These are phyloP conservation scores for Strix uralensis DNA, from an alignment of 2,113 vertebrate species.

Conservation along the genomic window DNA sequence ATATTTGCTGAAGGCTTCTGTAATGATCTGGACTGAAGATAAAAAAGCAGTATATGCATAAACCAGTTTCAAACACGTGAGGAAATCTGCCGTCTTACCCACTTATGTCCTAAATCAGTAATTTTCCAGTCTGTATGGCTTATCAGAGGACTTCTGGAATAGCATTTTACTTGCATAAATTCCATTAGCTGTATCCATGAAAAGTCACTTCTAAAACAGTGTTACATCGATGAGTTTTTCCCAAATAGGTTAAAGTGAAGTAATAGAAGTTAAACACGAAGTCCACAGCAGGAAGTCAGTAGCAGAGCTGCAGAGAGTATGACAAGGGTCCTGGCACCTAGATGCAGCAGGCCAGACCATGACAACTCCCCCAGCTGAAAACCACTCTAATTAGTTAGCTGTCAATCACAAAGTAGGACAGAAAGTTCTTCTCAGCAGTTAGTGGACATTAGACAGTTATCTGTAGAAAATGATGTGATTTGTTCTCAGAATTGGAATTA, in stretches of 20 bases:
- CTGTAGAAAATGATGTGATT: not conserved
- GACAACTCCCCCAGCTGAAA: not conserved
- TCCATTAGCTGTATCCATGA: not conserved
- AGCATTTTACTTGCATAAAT: not conserved
- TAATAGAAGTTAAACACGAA: not conserved
- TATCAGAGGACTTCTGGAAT: not conserved
- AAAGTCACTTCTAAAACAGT: not conserved
- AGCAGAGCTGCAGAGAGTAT: not conserved
- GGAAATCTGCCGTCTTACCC: not conserved
- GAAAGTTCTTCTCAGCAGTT: not conserved
- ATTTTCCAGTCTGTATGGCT: not conserved
- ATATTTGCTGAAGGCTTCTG: not conserved
- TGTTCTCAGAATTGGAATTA: not conserved
- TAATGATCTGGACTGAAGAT: not conserved
- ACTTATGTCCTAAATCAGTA: not conserved
- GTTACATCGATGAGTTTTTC: not conserved
- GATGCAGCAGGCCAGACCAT: not conserved
- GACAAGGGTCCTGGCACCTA: not conserved
- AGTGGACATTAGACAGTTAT: not conserved
- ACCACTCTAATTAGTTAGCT: not conserved
- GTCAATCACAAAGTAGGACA: not conserved
- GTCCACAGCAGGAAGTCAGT: not conserved
- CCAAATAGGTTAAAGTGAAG: not conserved
- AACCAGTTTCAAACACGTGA: not conserved
- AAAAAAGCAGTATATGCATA: not conserved